phyloP scores from a whole-genome alignment of 2,797 vertebrate genomes.

The Sebastes matsubarae region DNA sequence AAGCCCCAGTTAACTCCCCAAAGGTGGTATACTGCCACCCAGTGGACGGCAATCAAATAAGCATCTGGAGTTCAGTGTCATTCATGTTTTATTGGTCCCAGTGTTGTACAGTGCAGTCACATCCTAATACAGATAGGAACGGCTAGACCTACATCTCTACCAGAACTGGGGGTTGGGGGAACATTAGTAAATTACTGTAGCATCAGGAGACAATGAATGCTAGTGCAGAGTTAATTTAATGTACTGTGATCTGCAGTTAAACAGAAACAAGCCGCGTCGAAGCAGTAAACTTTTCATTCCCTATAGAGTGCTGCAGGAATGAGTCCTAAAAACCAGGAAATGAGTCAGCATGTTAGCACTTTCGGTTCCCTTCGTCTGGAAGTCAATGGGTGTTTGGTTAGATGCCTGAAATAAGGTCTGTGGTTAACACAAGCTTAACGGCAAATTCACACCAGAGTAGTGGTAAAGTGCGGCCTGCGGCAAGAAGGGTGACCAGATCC shows the following conservation, averaged over 20 bases:
- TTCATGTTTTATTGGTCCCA: constrained; percentile 45
- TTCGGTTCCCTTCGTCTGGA: no score
- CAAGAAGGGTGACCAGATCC: no score
- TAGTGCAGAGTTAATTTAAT: background rate
- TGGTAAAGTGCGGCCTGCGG: no score
- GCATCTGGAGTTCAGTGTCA: background rate
- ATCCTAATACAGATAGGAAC: constrained; percentile 23
- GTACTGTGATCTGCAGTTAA: background rate
- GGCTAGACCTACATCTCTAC: constrained; percentile 16
- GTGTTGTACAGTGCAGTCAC: constrained; percentile 18
- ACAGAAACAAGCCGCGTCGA: background rate
- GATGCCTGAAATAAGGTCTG: no score
- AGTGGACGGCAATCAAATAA: constrained; percentile 26
- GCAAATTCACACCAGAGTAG: no score
- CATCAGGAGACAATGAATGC: background rate
- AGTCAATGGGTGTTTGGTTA: no score
- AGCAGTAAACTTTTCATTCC: background rate
- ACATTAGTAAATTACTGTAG: background rate
- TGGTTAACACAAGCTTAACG: no score
- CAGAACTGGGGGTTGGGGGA: background rate
- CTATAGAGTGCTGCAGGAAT: no score
- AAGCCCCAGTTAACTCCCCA: background rate
- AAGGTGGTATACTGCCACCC: constrained; percentile 46
- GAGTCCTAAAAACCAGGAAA: no score
- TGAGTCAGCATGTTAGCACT: no score